Conservation (phyloP, 1,140 invertebrate species). For the Brachionus rotundiformis region DNA sequence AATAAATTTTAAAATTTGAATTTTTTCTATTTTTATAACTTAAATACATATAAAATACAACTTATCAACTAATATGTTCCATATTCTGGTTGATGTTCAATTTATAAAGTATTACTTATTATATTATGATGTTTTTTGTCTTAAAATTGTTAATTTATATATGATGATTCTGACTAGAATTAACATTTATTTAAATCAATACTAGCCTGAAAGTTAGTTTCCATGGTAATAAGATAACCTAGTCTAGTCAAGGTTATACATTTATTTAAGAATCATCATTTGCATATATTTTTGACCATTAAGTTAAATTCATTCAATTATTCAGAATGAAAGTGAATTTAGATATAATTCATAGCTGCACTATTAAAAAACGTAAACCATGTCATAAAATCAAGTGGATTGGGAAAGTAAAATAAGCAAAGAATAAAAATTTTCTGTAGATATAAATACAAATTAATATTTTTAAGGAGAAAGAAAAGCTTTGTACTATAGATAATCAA, state of each 20-base stretch:
- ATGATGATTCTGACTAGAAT: not conserved
- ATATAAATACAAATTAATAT: too few species aligned
- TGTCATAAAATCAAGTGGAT: conserved; percentile 61
- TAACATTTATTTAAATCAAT: too few species aligned
- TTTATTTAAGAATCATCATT: not conserved
- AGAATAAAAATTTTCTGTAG: not conserved
- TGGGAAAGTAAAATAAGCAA: conserved; percentile 58
- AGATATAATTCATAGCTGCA: conserved; percentile 59
- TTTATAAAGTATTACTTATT: too few species aligned
- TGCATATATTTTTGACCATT: not conserved
- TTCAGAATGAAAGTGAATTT: conserved; percentile 58
- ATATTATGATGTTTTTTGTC: not conserved
- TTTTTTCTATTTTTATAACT: too few species aligned
- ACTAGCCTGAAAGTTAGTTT: not conserved
- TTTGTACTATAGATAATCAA: conserved; percentile 31
- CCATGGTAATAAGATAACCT: conserved; percentile 14
- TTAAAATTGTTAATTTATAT: not conserved
- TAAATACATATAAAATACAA: too few species aligned
- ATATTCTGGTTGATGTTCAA: too few species aligned
- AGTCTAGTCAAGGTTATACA: not conserved
- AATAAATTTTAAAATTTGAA: too few species aligned
- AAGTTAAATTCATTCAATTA: not conserved
- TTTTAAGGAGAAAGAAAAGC: conserved; percentile 51
- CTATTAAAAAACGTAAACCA: conserved; percentile 62
- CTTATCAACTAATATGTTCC: too few species aligned